Percentiles rank a stretch among this genome's conserved stretches.
phyloP scores from a whole-genome alignment of 2,888 invertebrate species.

The Rhaphigaster nebulosa region DNA sequence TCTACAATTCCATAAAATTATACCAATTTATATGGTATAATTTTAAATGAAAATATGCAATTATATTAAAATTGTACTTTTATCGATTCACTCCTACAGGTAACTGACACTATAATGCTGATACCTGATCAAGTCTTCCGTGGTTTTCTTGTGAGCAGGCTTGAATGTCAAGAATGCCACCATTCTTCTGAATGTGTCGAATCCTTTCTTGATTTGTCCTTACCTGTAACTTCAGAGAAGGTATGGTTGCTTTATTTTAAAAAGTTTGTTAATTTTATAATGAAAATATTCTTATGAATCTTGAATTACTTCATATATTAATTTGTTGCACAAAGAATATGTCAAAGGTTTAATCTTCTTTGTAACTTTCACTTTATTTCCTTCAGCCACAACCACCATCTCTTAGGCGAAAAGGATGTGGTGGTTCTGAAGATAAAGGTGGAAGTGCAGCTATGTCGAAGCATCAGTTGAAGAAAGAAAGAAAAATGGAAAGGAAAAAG shows the following conservation, averaged over 20 bases:
- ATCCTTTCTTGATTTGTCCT: slow-evolving; percentile 93
- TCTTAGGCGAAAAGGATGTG: slow-evolving; percentile 66
- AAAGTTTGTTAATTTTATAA: background rate
- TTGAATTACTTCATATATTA: background rate
- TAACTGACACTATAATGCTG: slow-evolving; percentile 75
- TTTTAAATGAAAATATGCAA: too few species aligned
- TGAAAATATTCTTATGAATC: background rate
- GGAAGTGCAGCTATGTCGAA: slow-evolving; percentile 70
- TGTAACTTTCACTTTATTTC: background rate
- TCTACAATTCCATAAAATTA: background rate
- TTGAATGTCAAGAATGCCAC: slow-evolving; percentile 90
- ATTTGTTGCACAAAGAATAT: background rate
- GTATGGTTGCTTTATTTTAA: slow-evolving; percentile 61
- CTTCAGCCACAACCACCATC: slow-evolving; percentile 77
- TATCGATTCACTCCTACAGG: too few species aligned
- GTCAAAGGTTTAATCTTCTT: background rate
- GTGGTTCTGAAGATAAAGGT: slow-evolving; percentile 60
- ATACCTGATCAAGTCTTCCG: slow-evolving; percentile 93
- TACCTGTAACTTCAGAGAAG: slow-evolving; percentile 86
- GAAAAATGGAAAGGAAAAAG: slow-evolving; percentile 70
- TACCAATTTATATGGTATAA: background rate
- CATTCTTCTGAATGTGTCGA: slow-evolving; percentile 90
- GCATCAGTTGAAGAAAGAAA: slow-evolving; percentile 78
- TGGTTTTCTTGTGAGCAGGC: slow-evolving; percentile 90
- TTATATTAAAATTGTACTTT: too few species aligned